These are phyloP conservation scores for Esox masquinongy DNA, from an alignment of 2,797 vertebrate species.

Conservation along the genomic window DNA sequence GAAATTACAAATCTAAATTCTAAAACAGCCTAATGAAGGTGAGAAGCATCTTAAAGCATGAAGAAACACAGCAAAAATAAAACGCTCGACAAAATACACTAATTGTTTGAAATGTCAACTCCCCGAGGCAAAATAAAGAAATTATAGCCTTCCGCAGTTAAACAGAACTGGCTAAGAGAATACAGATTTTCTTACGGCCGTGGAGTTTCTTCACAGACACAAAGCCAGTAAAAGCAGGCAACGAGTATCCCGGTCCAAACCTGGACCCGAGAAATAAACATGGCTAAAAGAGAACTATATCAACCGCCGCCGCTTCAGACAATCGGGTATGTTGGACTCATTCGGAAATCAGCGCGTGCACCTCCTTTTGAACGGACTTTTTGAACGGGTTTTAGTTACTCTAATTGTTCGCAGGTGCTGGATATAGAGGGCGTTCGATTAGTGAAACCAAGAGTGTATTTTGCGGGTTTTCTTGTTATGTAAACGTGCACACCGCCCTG, in stretches of 20 bases:
- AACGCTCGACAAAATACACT: no score
- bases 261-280: conserved; percentile 40
- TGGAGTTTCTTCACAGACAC: conserved; percentile 16
- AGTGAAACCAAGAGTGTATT: background rate
- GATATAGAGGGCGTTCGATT: background rate
- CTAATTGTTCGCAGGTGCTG: background rate
- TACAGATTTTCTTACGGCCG: conserved; percentile 56
- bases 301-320: no score
- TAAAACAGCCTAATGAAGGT: no score
- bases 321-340: background rate
- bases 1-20: no score
- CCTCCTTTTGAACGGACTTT: background rate
- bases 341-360: background rate
- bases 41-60: no score
- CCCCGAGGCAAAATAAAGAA: background rate
- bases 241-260: conserved; percentile 47
- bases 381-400: background rate
- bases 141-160: no score
- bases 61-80: no score
- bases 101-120: background rate
- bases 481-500: no score
- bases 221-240: conserved; percentile 38
- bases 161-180: no score
- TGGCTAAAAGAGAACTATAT: conserved; percentile 25
- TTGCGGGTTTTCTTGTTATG: no score